These are phyloP conservation scores for Spodoptera picta DNA, from an alignment of 2,888 invertebrate genomes.

Conservation along the genomic window DNA sequence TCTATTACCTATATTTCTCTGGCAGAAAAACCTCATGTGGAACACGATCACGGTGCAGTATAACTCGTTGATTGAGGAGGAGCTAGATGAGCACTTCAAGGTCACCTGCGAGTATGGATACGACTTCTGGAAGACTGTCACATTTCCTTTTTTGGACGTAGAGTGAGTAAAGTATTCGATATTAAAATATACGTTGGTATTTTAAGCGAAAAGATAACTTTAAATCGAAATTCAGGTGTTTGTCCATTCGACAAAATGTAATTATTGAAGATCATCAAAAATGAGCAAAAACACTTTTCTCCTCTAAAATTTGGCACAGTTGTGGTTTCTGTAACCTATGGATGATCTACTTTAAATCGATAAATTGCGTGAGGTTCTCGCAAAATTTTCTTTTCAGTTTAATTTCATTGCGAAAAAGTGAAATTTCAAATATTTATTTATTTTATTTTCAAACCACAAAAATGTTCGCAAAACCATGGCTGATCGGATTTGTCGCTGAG, in stretches of 20 bases:
- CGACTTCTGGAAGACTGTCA: slow-evolving; percentile 98
- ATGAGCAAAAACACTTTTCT: no score
- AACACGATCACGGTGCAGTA: slow-evolving; percentile 98
- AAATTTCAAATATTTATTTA: slow-evolving; percentile 28
- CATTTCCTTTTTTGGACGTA: slow-evolving; percentile 97
- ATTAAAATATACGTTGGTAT: no score
- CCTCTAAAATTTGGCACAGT: background rate
- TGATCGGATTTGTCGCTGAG: slow-evolving; percentile 29
- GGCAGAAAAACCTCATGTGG: slow-evolving; percentile 98
- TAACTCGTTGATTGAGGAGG: slow-evolving; percentile 97
- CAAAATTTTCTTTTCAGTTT: slow-evolving; percentile 31
- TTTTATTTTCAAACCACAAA: slow-evolving; percentile 37
- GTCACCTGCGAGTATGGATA: slow-evolving; percentile 98
- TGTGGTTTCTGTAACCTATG: slow-evolving; percentile 24
- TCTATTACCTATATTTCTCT: slow-evolving; percentile 7
- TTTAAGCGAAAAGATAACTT: no score
- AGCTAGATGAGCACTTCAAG: slow-evolving; percentile 98
- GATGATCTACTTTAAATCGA: slow-evolving; percentile 41
- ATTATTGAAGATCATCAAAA: background rate
- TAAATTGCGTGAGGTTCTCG: slow-evolving; percentile 31
- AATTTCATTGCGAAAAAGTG: slow-evolving; percentile 43
- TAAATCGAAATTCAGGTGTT: no score
- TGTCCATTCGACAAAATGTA: background rate
- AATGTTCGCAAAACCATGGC: slow-evolving; percentile 23
- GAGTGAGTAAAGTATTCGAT: slow-evolving; percentile 91